Evolutionary conservation across 2,888 invertebrate genomes (phyloP).

Genomic region (Graphium colonna): DNA sequence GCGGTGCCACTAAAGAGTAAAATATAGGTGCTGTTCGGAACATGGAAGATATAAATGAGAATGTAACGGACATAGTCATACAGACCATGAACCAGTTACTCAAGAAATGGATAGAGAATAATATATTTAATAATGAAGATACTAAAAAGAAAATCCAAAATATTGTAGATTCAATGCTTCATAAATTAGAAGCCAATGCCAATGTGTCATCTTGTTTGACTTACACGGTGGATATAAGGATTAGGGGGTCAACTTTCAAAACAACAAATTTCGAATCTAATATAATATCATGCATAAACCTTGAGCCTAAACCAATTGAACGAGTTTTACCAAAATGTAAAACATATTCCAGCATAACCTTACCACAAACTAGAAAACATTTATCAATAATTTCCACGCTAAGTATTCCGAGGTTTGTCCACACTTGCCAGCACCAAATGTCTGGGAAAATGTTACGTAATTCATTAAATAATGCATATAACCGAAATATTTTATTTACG

Average conservation of each 20-base stretch:
- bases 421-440: constrained; percentile 27
- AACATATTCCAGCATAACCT: constrained; percentile 35
- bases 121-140: constrained; percentile 45
- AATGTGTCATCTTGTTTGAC: constrained; percentile 44
- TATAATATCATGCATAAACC: constrained; percentile 14
- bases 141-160: constrained; percentile 47
- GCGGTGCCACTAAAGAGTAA: constrained; percentile 46
- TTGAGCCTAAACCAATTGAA: constrained; percentile 11
- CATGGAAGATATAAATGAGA: constrained; percentile 31
- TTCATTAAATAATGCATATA: constrained; percentile 30
- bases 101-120: constrained; percentile 50
- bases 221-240: constrained; percentile 45
- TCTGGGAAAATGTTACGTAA: constrained; percentile 26
- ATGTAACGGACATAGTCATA: constrained; percentile 48
- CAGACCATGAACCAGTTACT: constrained; percentile 54
- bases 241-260: constrained; percentile 34
- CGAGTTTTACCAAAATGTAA: constrained; percentile 26
- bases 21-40: constrained; percentile 27
- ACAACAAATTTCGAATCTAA: constrained; percentile 35
- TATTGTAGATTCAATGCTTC: constrained; percentile 48
- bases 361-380: constrained; percentile 46
- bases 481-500: constrained; percentile 36
- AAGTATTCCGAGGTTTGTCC: constrained; percentile 55
- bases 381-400: constrained; percentile 57
- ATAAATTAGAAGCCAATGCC: constrained; percentile 37